Evolutionary conservation across 2,888 invertebrate species (phyloP).

Genomic region (Apomyelois bistriatella): DNA sequence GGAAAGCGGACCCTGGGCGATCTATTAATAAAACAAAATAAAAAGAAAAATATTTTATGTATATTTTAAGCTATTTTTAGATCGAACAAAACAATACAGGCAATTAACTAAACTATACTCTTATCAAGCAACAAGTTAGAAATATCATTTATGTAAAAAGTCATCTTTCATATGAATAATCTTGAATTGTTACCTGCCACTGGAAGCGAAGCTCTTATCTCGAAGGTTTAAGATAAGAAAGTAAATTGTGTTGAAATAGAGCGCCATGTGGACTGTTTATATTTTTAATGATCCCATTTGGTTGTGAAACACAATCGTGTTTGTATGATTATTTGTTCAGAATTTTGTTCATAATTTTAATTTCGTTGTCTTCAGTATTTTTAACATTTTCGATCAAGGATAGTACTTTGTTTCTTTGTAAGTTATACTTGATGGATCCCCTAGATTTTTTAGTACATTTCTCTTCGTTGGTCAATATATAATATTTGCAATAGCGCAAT

Average conservation of each 20-base stretch:
- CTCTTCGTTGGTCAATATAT: constrained; percentile 39
- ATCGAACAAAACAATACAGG: no score
- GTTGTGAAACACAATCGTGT: background rate
- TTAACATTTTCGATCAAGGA: constrained; percentile 14
- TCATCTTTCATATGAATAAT: background rate
- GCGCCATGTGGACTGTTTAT: background rate
- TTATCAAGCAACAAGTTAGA: no score
- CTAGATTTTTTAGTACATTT: constrained; percentile 33
- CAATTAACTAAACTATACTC: no score
- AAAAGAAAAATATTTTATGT: no score
- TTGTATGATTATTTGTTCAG: constrained; percentile 26
- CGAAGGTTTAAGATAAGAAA: background rate
- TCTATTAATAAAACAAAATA: no score
- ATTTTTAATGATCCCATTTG: background rate
- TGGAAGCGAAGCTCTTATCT: background rate
- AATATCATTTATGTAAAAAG: background rate
- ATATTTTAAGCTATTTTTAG: no score
- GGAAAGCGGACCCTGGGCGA: no score
- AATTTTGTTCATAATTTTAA: constrained; percentile 36
- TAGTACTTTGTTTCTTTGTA: constrained; percentile 24
- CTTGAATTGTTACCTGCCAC: background rate
- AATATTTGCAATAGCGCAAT: constrained; percentile 42
- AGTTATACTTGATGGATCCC: constrained; percentile 20
- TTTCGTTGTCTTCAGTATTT: constrained; percentile 38
- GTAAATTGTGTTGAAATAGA: background rate